Base-by-base conservation (phyloP, 2,797 vertebrate genomes). In the Sebastiscus albofasciatus region DNA sequence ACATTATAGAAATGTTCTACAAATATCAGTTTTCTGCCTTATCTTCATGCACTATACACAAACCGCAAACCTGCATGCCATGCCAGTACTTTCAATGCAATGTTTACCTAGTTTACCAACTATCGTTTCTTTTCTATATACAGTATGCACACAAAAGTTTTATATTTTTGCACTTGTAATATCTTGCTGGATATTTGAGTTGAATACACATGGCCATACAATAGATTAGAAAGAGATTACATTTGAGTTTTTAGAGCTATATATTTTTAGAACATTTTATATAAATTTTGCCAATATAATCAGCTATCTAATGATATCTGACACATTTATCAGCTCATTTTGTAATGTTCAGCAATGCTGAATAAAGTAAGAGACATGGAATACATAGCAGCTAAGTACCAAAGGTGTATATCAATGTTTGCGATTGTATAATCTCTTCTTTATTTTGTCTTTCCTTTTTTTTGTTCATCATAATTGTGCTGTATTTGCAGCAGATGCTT, bases 191-290 rank as follows among this genome's bases (percentile, higher is more conserved):
- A 75, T 71, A 65, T 81, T 78, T 75, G 8, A 78, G 67, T 69
- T 83, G 8, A 70, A 67, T 55, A 61, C 75, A 62, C 16, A 22
- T 31, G 46, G 39, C 55, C 75, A 87, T 80, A 61, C 33, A 42
- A 55, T 79, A 14, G 20, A 81, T 72, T 84, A 81, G 52, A 69
- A 59, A 67, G 10, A 77, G 34, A 73, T 72, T 33, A 42, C 31
- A 64, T 81, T 65, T 18, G 11, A 56, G 55, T 75, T 42, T 68
- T 36, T 76, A 87, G 78, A 87, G 58, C 54, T 83, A 54, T 89
- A 92, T 91, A 90, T 93, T 87, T 92, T 85, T 77, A 61, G 71
- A 34, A 83, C 71, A 55, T 83, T 77, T 76, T 67, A 72, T 77
- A 75, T 76, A 2, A 46, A 6, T 42, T 72, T 81, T 92, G 81